Base-by-base conservation (phyloP, 2,797 vertebrate genomes). In the Limnodromus scolopaceus region DNA sequence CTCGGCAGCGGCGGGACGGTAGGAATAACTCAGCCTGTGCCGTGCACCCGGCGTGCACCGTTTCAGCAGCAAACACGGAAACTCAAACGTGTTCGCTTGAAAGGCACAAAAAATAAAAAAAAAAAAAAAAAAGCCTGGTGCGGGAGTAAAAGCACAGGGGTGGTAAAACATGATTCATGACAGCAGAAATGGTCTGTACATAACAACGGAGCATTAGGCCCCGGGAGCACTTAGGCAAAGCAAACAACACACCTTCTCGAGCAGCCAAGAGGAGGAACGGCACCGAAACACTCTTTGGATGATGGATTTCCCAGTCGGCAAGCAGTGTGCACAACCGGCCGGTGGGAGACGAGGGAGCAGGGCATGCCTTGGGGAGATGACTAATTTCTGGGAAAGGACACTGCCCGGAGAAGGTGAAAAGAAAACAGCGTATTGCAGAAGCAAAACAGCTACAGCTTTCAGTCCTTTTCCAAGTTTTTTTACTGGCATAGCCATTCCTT, bases 241-340 rank as follows among this genome's bases (percentile, higher is more conserved):
- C 98, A 99, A 99, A 99, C 96, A 98, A 93, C 95, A 96, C 98
- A 98, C 98, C 98, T 98, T 98, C 98, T 98, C 66, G 36, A 96
- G 97, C 97, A 98, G 97, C 82, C 87, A 84, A 97, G 96, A 98
- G 97, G 96, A 97, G 97, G 89, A 95, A 80, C 95, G 2, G 38
- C 93, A 91, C 43, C 0, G 5, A 91, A 95, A 96, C 63, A 22
- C 54, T 71, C 69, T 69, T 24, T 45, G 54, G 70, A 76, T 85
- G 92, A 53, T 72, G 76, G 86, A 96, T 94, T 51, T 95, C 76
- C 69, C 1, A 6, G 84, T 53, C 79, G 63, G 94, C 69, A 90
- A 70, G 76, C 55, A 65, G 60, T 2, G 53, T 51, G 80, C 58
- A 71, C 30, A 58, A n/a, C 65, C 30, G 72, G 87, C 28, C 20